phyloP scores from a whole-genome alignment of 1,140 invertebrate genomes.

The Drosophila ambigua region DNA sequence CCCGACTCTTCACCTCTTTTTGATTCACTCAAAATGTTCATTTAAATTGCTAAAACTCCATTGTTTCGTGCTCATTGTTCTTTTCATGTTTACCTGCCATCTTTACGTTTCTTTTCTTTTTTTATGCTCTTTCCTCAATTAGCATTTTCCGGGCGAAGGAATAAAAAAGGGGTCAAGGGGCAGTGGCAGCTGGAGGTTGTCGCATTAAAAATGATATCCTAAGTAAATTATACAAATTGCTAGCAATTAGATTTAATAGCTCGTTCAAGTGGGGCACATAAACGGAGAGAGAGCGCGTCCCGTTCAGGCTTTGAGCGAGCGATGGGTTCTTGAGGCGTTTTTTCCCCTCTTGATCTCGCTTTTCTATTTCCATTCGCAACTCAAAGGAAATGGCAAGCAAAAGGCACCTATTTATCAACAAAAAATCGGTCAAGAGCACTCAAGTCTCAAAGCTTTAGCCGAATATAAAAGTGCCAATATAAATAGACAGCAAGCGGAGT shows the following conservation, averaged over 20 bases:
- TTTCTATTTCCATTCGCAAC: slow-evolving; percentile 4
- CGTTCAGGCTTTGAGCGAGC: slow-evolving; percentile 25
- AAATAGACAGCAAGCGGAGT: too few species aligned
- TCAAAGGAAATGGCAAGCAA: slow-evolving; percentile 32
- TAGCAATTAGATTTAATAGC: slow-evolving; percentile 78
- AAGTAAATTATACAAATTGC: slow-evolving; percentile 79
- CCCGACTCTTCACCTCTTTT: slow-evolving; percentile 41
- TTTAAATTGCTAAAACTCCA: slow-evolving; percentile 75
- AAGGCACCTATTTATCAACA: slow-evolving; percentile 43
- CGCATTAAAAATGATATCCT: slow-evolving; percentile 78
- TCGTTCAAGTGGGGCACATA: slow-evolving; percentile 56
- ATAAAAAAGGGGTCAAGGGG: slow-evolving; percentile 4
- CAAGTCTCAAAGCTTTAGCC: not conserved
- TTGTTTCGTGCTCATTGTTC: slow-evolving; percentile 58
- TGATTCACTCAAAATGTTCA: slow-evolving; percentile 77
- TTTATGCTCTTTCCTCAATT: slow-evolving; percentile 53
- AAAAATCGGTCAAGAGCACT: slow-evolving; percentile 46
- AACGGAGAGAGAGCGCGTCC: slow-evolving; percentile 13
- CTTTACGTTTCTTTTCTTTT: slow-evolving; percentile 7
- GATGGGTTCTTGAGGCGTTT: slow-evolving; percentile 21
- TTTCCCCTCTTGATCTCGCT: not conserved
- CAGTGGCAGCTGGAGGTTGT: slow-evolving; percentile 9
- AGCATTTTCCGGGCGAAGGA: slow-evolving; percentile 41
- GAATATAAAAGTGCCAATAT: too few species aligned
- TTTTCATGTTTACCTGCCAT: slow-evolving; percentile 25